Base-by-base conservation (phyloP, 2,113 vertebrate genomes). In the Salminus brasiliensis region DNA sequence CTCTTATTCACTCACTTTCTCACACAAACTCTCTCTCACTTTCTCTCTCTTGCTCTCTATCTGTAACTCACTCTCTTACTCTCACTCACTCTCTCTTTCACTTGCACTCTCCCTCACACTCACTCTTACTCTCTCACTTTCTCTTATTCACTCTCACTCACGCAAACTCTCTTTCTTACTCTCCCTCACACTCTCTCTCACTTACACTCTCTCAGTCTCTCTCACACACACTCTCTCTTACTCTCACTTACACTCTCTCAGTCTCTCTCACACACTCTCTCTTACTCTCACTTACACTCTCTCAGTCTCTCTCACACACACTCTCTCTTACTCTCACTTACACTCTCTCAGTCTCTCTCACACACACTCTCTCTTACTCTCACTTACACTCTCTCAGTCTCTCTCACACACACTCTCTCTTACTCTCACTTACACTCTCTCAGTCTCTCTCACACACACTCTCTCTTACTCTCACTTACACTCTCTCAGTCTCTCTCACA, bases 221-320 rank as follows among this genome's bases (percentile, higher is more conserved):
- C 15, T 82, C 69, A 80, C 75, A 39, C 27, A 29, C 62, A 73
- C 13, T 74, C 53, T 81, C 16, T 68, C 60, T 79, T 29, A 79
- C 57, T 86, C 15, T 82, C 69, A 80, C 75, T 81, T 49, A n/a
- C n/a, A n/a, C 27, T 41, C 62, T 80, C 13, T 74, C 53, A n/a
- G n/a, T 81, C 16, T 68, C 60, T 79, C 34, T 81, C 57, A 85
- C 15, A 81, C 69, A 80, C 75, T 81, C 72, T 72, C n/a, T n/a
- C n/a, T n/a, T n/a, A n/a, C n/a, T n/a, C n/a, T n/a, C n/a, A n/a
- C n/a, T n/a, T n/a, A n/a, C n/a, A n/a, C n/a, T n/a, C n/a, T n/a
- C n/a, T n/a, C n/a, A n/a, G n/a, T n/a, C n/a, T n/a, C n/a, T n/a
- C n/a, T n/a, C n/a, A n/a, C n/a, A 39, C 27, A 29, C 62, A 73